A percentile compares a stretch with the other conserved stretches of the same genome.
phyloP scores from a whole-genome alignment of 2,797 vertebrate species.

The Crax fasciolata region DNA sequence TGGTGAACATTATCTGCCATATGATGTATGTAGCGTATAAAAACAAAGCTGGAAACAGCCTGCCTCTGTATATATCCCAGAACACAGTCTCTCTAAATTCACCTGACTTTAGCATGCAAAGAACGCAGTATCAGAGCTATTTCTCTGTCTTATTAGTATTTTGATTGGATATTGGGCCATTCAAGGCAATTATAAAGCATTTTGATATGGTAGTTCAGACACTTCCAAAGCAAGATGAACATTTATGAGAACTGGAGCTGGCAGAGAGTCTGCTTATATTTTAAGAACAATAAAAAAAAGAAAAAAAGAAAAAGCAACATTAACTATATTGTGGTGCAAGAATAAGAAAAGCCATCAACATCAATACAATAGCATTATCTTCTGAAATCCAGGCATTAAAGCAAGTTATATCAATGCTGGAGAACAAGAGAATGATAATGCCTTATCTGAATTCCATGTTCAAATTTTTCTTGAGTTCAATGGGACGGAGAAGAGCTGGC shows the following conservation, averaged over 20 bases:
- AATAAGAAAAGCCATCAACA: background rate
- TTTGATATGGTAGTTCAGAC: conserved; percentile 2
- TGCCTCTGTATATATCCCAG: background rate
- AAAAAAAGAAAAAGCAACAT: background rate
- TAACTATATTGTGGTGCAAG: background rate
- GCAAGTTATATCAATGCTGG: background rate
- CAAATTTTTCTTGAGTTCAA: background rate
- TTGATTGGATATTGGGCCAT: conserved; percentile 3
- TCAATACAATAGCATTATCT: background rate
- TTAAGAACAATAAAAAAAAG: background rate
- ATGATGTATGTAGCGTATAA: background rate
- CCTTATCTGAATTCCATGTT: background rate
- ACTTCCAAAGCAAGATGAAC: background rate
- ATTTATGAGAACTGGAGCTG: conserved; percentile 12
- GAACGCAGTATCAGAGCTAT: background rate
- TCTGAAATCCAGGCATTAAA: background rate
- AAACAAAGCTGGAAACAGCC: background rate
- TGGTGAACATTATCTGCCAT: background rate
- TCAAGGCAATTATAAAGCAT: conserved; percentile 56
- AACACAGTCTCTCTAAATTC: background rate
- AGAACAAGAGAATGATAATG: background rate
- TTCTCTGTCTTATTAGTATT: background rate
- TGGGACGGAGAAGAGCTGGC: background rate
- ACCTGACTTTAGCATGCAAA: conserved; percentile 1
- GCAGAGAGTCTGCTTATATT: conserved; percentile 5